Percentiles rank a stretch among this genome's conserved stretches.
Evolutionary conservation across 2,797 vertebrate genomes (phyloP).

Genomic region (Phyllotis vaccarum): DNA sequence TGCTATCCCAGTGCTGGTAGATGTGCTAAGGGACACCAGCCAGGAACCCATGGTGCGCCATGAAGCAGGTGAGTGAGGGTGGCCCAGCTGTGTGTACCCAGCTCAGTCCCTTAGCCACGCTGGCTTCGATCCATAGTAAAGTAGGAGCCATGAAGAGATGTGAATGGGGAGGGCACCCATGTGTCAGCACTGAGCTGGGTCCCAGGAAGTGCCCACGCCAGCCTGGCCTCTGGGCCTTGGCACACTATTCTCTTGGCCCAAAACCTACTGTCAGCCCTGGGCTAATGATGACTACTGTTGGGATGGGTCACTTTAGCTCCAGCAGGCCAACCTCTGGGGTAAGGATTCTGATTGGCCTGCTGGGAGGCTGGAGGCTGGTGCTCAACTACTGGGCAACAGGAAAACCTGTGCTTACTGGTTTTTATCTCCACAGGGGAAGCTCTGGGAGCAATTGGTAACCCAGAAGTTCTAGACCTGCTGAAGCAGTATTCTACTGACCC

Average conservation of each 20-base stretch:
- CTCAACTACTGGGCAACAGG: neutral
- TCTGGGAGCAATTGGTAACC: conserved; percentile 95
- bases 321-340: neutral
- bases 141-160: neutral
- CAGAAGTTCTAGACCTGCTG: conserved; percentile 91
- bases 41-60: conserved; percentile 98
- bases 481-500: conserved; percentile 92
- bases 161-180: neutral
- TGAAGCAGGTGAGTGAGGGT: conserved; percentile 92
- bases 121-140: no score
- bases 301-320: neutral
- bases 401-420: no score
- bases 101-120: neutral
- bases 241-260: neutral
- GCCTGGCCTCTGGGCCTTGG: neutral
- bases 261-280: no score
- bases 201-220: neutral
- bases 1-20: conserved; percentile 91
- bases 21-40: conserved; percentile 90
- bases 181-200: neutral
- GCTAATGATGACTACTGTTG: neutral
- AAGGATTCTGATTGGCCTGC: neutral
- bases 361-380: neutral
- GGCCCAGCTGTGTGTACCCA: neutral
- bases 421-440: conserved; percentile 93